Evolutionary conservation across 2,113 vertebrate genomes (phyloP), one percentile per base, ranked within the genome.

Genomic region (Eurypyga helias): DNA sequence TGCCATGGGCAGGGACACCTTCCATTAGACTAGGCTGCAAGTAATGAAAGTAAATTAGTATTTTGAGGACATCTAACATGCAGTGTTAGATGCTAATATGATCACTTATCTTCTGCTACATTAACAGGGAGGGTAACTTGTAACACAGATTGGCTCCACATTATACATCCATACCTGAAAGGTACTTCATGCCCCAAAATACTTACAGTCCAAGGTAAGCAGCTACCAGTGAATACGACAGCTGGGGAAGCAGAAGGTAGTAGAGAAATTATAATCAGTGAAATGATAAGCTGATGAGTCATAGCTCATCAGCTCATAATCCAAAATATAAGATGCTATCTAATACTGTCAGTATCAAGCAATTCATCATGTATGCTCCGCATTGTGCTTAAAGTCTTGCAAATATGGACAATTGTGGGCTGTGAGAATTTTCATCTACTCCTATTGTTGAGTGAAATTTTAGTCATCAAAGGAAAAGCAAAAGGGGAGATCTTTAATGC

Each of bases 221-320:
- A 87, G 57, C 13, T 41, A 90, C 29, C 57, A 83, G 18, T 69
- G 49, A 61, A 36, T 46, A 49, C 19, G 90, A 72, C 89, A 95
- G 77, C 87, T 90, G 78, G 57, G 31, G 36, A 89, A 91, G 84
- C 84, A 94, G 81, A 95, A 94, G 73, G 65, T 48, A 79, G 52
- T 23, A 61, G 17, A 0, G 3, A 91, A 94, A 85, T 80, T 88
- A 85, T 85, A 84, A 91, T 85, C 89, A 94, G 54, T 33, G 78
- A 75, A 41, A 41, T 41, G 51, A 93, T 94, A 94, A 96, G 10
- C 2, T 77, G 57, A 70, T 65, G 61, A 94, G 41, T 82, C 57
- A 79, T 71, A 94, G 61, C 65, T 85, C 87, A 93, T 87, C 89
- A 91, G 33, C 24, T 94, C 77, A 55, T 82, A 94, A 89, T 78